Evolutionary conservation across 1,140 invertebrate genomes (phyloP).

Genomic region (Bombus waltoni): DNA sequence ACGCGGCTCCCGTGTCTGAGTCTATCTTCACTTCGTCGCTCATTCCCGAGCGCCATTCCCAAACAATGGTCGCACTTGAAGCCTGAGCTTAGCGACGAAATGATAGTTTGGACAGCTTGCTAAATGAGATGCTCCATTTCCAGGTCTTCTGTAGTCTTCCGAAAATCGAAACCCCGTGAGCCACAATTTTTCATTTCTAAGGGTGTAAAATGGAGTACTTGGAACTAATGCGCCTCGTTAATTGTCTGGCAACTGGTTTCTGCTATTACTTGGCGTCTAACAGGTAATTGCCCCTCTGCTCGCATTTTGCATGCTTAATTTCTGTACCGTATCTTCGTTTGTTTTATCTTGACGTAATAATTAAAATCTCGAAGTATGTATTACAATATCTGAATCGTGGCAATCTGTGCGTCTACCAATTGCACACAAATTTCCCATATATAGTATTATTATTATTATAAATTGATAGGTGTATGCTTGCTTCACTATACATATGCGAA

Average conservation of each 20-base stretch:
- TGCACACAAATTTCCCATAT: neutral
- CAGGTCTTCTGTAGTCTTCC: conserved; percentile 57
- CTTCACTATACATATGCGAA: neutral
- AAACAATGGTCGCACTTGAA: conserved; percentile 76
- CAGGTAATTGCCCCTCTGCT: conserved; percentile 22
- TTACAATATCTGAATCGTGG: neutral
- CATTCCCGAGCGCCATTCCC: conserved; percentile 73
- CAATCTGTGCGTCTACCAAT: neutral
- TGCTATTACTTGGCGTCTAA: conserved; percentile 23
- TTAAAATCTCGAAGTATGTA: neutral
- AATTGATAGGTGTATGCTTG: too few relatives aligned
- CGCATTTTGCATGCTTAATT: neutral
- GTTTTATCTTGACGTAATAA: neutral
- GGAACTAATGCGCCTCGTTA: conserved; percentile 44
- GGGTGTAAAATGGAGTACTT: conserved; percentile 51
- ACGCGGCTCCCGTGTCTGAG: conserved; percentile 71
- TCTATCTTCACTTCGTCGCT: conserved; percentile 70
- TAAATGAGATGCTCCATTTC: conserved; percentile 74
- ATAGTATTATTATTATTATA: too few relatives aligned
- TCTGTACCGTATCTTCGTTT: neutral
- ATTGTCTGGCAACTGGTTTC: conserved; percentile 51
- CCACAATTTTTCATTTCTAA: conserved; percentile 63
- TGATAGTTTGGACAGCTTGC: conserved; percentile 76
- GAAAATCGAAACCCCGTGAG: conserved; percentile 63
- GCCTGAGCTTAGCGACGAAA: conserved; percentile 70